A percentile compares a stretch with the other conserved stretches of the same genome.
Conservation (phyloP, 2,113 vertebrate species). For the Platysternon megacephalum region DNA sequence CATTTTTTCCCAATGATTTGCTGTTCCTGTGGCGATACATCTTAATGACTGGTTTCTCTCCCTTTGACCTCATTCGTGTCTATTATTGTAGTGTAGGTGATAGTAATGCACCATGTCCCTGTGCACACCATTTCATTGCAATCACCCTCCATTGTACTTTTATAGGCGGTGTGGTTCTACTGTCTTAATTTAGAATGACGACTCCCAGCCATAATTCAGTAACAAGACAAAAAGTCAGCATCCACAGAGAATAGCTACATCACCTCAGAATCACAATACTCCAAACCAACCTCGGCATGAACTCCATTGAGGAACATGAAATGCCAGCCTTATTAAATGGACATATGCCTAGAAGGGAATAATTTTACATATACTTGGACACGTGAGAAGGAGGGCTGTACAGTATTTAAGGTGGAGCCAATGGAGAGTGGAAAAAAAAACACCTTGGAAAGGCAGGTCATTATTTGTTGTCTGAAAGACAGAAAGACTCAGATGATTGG, state of each 20-base stretch:
- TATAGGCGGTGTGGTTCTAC: neutral
- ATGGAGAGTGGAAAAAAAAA: no score
- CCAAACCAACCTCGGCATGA: neutral
- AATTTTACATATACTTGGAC: neutral
- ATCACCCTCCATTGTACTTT: neutral
- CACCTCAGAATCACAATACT: neutral
- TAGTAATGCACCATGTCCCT: neutral
- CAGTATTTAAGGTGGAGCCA: neutral
- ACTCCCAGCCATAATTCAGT: neutral
- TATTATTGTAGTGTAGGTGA: neutral
- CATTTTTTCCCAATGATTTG: constrained; percentile 23
- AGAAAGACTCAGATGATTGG: neutral
- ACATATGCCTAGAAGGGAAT: neutral
- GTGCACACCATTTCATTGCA: neutral
- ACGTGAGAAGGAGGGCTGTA: neutral
- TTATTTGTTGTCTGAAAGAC: neutral
- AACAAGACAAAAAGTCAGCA: neutral
- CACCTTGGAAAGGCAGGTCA: neutral
- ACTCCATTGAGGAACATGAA: neutral
- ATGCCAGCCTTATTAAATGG: neutral
- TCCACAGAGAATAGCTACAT: neutral
- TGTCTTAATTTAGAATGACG: neutral
- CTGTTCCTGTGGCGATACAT: constrained; percentile 23
- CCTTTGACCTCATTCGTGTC: neutral
- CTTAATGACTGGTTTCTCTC: neutral